These are phyloP conservation scores for Nothoprocta pentlandii DNA, from an alignment of 2,113 vertebrate genomes.

Conservation along the genomic window DNA sequence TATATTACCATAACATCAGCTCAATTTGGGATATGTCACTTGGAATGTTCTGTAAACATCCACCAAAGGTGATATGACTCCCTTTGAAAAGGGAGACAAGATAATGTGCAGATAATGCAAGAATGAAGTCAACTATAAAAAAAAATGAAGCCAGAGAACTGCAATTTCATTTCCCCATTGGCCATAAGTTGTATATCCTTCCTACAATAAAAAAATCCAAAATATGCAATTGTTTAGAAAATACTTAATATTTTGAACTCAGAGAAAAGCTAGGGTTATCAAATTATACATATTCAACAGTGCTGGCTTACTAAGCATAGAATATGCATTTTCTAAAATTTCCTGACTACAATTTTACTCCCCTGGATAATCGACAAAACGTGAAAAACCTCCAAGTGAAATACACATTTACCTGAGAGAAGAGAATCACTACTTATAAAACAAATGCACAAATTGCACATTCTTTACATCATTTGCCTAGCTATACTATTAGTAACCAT, in stretches of 20 bases:
- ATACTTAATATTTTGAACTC: not conserved
- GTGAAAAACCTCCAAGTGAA: not conserved
- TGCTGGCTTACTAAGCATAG: not conserved
- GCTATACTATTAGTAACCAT: not conserved
- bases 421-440: not conserved
- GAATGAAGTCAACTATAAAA: no score
- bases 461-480: not conserved
- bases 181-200: not conserved
- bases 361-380: not conserved
- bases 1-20: not conserved
- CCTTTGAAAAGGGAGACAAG: not conserved
- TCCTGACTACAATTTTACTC: not conserved
- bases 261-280: not conserved
- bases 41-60: not conserved
- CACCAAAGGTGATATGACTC: fast-evolving
- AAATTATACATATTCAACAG: not conserved
- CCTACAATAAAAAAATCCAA: not conserved
- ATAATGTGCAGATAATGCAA: not conserved
- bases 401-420: not conserved
- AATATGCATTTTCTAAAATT: not conserved
- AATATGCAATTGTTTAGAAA: not conserved
- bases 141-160: not conserved
- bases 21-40: not conserved
- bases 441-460: not conserved
- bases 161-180: not conserved